Base-by-base conservation (phyloP, 2,113 vertebrate species). In the Clarias batrachus region DNA sequence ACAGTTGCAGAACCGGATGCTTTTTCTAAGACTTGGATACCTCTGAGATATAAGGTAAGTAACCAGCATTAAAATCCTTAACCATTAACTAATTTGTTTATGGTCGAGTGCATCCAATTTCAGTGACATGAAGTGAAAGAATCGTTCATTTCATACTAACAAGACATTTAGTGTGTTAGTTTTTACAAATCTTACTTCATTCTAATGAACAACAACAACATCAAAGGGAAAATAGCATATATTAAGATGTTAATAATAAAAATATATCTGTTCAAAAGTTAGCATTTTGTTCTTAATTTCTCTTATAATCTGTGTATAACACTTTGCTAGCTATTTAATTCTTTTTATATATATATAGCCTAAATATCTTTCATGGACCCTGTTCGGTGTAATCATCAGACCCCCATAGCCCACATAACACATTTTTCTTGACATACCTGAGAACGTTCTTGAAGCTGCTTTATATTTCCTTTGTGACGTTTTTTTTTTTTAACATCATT, bases 11-110 rank as follows among this genome's bases (percentile, higher is more conserved):
- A 74, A 37, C 65, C 33, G 62, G n/a, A 4, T 59, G 23, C 9
- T 33, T 76, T 85, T 33, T 54, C 66, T 73, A 37, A 57, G 30
- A 63, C 11, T 63, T 80, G 30, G 56, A 80, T 81, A 68, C 56
- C 12, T 57, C 23, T 82, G 63, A 66, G 17, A 65, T 33, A 11
- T 70, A 85, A 83, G 86, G 88, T 89, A 60, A 83, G 88, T 73
- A 19, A 57, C 3, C 52, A 48, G 2, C 27, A 81, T 71, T 37
- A 23, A 60, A 84, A 21, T 14, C 7, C 3, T 4, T 78, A 27
- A 57, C n/a, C 14, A 30, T 57, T 1, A 19, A 78, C 4, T 27
- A 30, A 57, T 27, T 30, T 78, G 54, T 57, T 30, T 57, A 57
- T n/a, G 57, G 76, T 19, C 3, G 0, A 78, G 6, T 78, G 25